Percentiles rank a stretch among this genome's conserved stretches.
These are phyloP conservation scores for Leptinotarsa defecta DNA, from an alignment of 1,140 invertebrate genomes.

Conservation along the genomic window DNA sequence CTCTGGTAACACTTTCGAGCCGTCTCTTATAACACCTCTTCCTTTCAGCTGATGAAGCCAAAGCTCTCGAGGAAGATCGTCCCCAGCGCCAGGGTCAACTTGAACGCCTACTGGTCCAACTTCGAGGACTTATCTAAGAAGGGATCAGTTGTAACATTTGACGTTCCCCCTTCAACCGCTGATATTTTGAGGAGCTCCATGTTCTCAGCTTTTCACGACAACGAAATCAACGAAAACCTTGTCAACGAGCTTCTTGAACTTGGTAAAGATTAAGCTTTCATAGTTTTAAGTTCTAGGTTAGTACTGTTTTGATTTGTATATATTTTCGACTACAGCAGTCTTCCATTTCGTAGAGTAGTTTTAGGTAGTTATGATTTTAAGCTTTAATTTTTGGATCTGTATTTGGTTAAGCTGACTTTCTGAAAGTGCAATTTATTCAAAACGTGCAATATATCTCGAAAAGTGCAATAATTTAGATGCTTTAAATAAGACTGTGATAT, in stretches of 20 bases:
- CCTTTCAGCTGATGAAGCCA: conserved; percentile 58
- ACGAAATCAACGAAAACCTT: conserved; percentile 61
- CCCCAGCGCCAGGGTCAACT: conserved; percentile 60
- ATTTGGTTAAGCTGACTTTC: conserved; percentile 40
- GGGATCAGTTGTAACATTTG: conserved; percentile 55
- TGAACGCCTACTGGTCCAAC: conserved; percentile 64
- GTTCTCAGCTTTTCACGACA: conserved; percentile 55
- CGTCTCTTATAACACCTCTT: conserved; percentile 22
- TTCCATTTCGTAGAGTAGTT: conserved; percentile 22
- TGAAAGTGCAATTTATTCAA: conserved; percentile 30
- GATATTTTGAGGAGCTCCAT: conserved; percentile 42
- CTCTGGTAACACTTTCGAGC: neutral
- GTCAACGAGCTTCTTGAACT: conserved; percentile 61
- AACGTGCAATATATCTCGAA: conserved; percentile 1
- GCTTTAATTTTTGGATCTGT: conserved; percentile 13
- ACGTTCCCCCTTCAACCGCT: conserved; percentile 48
- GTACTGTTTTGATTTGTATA: conserved; percentile 30
- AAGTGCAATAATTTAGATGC: conserved; percentile 10
- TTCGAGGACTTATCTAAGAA: conserved; percentile 60
- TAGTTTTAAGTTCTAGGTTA: conserved; percentile 30
- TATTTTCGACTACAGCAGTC: conserved; percentile 21
- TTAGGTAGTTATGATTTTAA: conserved; percentile 26
- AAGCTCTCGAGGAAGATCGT: conserved; percentile 60
- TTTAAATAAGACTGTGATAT: conserved; percentile 21
- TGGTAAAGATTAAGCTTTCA: conserved; percentile 34